These are phyloP conservation scores for Porites australiensis DNA, from an alignment of 64 coral and sea anemone species.

Conservation along the genomic window DNA sequence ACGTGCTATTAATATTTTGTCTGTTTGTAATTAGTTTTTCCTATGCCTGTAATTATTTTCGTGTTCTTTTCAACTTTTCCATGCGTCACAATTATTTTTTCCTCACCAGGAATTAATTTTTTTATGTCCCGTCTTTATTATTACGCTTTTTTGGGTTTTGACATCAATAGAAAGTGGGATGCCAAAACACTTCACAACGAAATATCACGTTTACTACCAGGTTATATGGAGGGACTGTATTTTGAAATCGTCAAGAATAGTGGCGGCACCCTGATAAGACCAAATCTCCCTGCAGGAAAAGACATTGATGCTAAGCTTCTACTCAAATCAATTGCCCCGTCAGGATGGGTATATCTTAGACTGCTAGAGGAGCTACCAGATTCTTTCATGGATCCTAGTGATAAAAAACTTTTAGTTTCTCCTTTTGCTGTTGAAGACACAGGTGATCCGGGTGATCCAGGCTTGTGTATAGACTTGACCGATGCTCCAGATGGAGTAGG, in stretches of 20 bases:
- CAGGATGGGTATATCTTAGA: slow-evolving; percentile 54
- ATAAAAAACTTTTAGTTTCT: slow-evolving; percentile 15
- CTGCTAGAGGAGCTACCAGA: slow-evolving; percentile 35
- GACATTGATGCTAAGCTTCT: slow-evolving; percentile 76
- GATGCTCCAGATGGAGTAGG: no score
- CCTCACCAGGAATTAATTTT: no score
- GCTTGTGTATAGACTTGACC: neutral
- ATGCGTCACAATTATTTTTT: no score
- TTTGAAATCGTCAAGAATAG: slow-evolving; percentile 81
- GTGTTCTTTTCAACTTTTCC: no score
- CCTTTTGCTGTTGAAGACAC: neutral
- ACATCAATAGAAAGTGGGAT: no score
- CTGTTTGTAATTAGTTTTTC: no score
- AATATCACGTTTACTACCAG: slow-evolving; percentile 49
- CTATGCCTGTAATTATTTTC: no score
- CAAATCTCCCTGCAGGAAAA: slow-evolving; percentile 61
- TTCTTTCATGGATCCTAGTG: slow-evolving; percentile 61
- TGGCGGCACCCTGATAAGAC: slow-evolving; percentile 65
- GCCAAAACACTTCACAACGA: neutral
- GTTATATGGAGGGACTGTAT: slow-evolving; percentile 59
- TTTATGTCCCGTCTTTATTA: no score
- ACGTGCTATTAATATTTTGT: no score
- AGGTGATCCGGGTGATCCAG: neutral
- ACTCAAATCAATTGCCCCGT: slow-evolving; percentile 80
- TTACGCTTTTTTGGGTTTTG: no score